Evolutionary conservation across 2,797 vertebrate genomes (phyloP).

Genomic region (Anguilla anguilla): DNA sequence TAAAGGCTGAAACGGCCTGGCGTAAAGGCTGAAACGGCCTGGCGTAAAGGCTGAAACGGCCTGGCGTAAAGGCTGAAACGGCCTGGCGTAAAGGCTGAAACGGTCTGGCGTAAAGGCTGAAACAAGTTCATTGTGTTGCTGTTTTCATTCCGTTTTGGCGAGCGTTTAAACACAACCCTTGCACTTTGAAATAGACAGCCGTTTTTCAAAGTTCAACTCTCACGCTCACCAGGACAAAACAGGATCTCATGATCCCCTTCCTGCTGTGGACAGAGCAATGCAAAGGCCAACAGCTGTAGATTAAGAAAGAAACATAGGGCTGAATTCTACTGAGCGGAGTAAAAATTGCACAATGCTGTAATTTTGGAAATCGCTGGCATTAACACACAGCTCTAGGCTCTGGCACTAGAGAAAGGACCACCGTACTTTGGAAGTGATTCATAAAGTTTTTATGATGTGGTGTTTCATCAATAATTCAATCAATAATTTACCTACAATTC

Average conservation of each 20-base stretch:
- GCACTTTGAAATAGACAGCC: conserved; percentile 5
- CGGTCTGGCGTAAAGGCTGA: conserved; percentile 57
- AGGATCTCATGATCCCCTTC: not conserved
- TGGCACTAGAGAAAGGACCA: not conserved
- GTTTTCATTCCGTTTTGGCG: not conserved
- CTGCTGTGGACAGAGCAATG: not conserved
- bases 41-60: conserved; percentile 55
- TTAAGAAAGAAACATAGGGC: not conserved
- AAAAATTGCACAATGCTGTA: not conserved
- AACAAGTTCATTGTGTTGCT: conserved; percentile 58
- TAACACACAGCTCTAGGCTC: not conserved
- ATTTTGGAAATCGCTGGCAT: not conserved
- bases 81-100: conserved; percentile 53
- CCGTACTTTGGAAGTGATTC: not conserved
- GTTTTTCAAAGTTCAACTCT: not conserved
- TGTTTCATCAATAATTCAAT: not conserved
- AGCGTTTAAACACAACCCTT: not conserved
- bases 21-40: conserved; percentile 55
- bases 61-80: conserved; percentile 55
- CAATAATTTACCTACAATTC: not conserved
- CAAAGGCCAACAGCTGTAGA: not conserved
- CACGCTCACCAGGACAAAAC: not conserved
- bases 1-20: conserved; percentile 54
- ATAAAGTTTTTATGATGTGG: not conserved
- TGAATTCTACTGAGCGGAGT: not conserved